Evolutionary conservation across 2,113 vertebrate species (phyloP).

Genomic region (Penelope pileata): DNA sequence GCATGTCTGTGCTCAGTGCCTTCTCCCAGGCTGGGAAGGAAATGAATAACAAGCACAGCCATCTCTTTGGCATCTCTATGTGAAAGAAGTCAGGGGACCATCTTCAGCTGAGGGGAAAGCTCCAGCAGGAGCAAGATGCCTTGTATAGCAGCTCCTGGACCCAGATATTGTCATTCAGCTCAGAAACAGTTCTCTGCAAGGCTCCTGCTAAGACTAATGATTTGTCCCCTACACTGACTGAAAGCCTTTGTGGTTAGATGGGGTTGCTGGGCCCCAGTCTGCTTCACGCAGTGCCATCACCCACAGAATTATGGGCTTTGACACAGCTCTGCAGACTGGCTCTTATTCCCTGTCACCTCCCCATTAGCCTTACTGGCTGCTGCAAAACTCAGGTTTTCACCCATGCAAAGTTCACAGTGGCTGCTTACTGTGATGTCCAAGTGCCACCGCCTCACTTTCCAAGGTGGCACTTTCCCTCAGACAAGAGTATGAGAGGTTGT

Average conservation of each 20-base stretch:
- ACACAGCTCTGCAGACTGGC: neutral
- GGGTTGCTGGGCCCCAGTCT: accelerated
- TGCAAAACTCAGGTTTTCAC: neutral
- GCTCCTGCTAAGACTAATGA: neutral
- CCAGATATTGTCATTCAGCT: neutral
- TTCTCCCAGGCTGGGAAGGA: neutral
- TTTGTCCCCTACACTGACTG: neutral
- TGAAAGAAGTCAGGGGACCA: accelerated
- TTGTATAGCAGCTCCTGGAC: neutral
- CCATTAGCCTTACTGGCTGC: neutral
- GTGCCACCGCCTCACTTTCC: neutral
- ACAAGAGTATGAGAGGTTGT: neutral
- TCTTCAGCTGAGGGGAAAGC: neutral
- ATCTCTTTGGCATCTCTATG: neutral
- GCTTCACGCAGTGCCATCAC: accelerated
- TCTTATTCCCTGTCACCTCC: neutral
- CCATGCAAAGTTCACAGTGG: neutral
- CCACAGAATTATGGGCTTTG: neutral
- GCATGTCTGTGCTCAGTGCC: neutral
- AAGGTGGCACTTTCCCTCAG: neutral
- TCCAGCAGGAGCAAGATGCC: neutral
- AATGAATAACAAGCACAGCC: neutral
- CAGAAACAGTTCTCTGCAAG: neutral
- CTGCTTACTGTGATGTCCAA: neutral
- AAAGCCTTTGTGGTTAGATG: neutral